phyloP scores from a whole-genome alignment of 2,797 vertebrate genomes.

The Sphenodon punctatus region DNA sequence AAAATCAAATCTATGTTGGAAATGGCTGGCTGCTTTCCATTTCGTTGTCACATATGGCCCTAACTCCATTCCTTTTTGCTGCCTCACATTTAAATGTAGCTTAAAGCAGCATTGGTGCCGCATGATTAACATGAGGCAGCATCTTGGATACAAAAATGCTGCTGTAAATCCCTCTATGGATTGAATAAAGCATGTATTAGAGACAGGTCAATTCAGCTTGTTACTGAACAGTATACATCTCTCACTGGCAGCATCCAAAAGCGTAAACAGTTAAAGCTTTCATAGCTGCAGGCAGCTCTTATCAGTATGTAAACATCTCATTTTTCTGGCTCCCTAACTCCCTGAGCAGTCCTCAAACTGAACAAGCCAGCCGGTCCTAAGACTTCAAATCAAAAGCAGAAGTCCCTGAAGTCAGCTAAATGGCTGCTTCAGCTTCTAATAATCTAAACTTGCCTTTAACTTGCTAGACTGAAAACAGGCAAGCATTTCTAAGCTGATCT shows the following conservation, averaged over 20 bases:
- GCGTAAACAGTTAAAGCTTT: constrained; percentile 12
- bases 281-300: not conserved
- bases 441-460: not conserved
- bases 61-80: not conserved
- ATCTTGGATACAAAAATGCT: constrained; percentile 22
- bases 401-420: not conserved
- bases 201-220: not conserved
- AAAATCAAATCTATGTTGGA: constrained; percentile 18
- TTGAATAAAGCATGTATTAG: not conserved
- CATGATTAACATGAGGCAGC: accelerated
- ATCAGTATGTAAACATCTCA: not conserved
- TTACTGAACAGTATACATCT: not conserved
- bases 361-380: not conserved
- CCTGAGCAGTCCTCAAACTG: not conserved
- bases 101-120: not conserved
- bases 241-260: not conserved
- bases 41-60: not conserved
- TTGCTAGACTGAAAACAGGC: not conserved
- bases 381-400: not conserved
- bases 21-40: constrained; percentile 39
- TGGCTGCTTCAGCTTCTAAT: not conserved
- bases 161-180: not conserved
- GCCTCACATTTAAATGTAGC: not conserved
- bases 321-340: not conserved
- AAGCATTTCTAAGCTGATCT: not conserved